Percentiles rank a stretch among this genome's conserved stretches.
Conservation (phyloP, 2,888 invertebrate genomes). For the Melinaea menophilus region DNA sequence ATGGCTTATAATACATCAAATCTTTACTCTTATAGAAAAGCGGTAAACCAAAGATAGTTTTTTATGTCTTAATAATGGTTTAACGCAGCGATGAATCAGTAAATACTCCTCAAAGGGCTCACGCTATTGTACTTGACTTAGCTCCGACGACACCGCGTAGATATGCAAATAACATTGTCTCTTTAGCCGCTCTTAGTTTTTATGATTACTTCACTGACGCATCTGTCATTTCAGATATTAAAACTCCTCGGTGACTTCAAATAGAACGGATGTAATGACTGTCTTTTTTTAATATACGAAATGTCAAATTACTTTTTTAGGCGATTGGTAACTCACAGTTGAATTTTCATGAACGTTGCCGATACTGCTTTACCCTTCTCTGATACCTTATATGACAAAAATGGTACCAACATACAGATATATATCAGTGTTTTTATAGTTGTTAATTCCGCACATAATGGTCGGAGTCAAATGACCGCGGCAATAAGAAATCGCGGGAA, state of each 20-base stretch:
- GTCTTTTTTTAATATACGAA: constrained; percentile 37
- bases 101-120: constrained; percentile 44
- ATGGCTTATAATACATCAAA: too few relatives aligned
- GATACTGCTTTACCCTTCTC: constrained; percentile 40
- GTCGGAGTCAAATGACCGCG: constrained; percentile 73
- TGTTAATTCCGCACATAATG: constrained; percentile 76
- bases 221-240: constrained; percentile 74
- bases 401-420: constrained; percentile 57
- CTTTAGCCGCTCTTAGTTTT: constrained; percentile 43
- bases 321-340: constrained; percentile 36
- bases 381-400: constrained; percentile 52
- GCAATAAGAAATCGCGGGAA: constrained; percentile 72
- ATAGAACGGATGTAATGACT: constrained; percentile 52
- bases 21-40: too few relatives aligned
- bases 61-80: not conserved
- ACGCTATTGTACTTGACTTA: constrained; percentile 52
- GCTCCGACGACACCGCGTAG: constrained; percentile 50
- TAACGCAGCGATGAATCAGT: constrained; percentile 68
- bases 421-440: constrained; percentile 66
- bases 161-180: constrained; percentile 71
- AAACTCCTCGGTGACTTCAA: constrained; percentile 57
- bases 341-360: constrained; percentile 67
- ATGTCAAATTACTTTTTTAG: constrained; percentile 4
- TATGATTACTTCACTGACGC: constrained; percentile 53
- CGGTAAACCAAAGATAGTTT: too few relatives aligned